Base-by-base conservation (phyloP, 2,797 vertebrate genomes). In the Salmo trutta region DNA sequence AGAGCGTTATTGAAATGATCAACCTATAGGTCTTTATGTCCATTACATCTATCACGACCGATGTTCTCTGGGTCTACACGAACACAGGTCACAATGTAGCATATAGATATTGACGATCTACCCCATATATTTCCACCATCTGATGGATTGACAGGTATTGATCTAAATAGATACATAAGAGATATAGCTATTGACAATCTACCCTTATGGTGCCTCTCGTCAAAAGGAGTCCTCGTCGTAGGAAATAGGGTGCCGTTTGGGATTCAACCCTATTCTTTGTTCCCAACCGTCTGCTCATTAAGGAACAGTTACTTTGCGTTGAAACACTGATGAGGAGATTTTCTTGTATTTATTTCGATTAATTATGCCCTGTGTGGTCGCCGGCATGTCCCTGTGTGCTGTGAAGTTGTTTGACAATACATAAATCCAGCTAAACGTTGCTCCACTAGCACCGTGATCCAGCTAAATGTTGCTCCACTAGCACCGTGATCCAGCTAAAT, bases 281-380 rank as follows among this genome's bases (percentile, higher is more conserved):
- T 3, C 53, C n/a, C n/a, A 59, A n/a, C 6, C 56, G 10, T 21
- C 56, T 59, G 56, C 21, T 59, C 56, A 59, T 21, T 59, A 59
- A 59, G 56, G n/a, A 59, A 59, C 2, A 7, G 56, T 6, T 10
- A 59, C 56, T 59, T 59, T 71, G 47, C 41, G 14, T 27, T 51
- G 21, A 72, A 72, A 29, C 70, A 47, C 70, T 72, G 70, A 71
- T 74, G 75, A 84, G 65, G 56, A 81, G 83, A 85, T 86, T 86
- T 81, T 80, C 72, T 74, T n/a, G 54, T n/a, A n/a, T 73, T 81
- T 75, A 77, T 80, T 80, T 84, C 81, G 80, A 77, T 84, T 88
- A 82, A 29, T 29, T 29, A 79, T n/a, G 83, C 81, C 77, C 82
- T 79, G 82, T 83, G 68, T 82, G 75, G 74, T 77, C 76, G 78